Evolutionary conservation across 2,888 invertebrate genomes (phyloP), one percentile per base, ranked within the genome.

Genomic region (Peribatodes rhomboidaria): DNA sequence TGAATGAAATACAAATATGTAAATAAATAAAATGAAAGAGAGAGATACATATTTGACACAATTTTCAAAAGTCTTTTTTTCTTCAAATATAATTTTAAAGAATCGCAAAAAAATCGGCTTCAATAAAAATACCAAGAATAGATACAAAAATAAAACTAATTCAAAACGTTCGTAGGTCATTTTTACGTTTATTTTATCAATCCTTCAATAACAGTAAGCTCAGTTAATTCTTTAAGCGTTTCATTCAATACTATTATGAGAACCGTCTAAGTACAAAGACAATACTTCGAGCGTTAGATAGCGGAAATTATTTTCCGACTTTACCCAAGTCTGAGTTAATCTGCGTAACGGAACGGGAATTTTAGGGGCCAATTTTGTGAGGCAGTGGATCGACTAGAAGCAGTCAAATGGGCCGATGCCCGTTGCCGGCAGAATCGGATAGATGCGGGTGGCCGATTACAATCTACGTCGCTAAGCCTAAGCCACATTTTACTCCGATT

Each of bases 281-380:
- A 60, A 65, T 65, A 67, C 65, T 68, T 68, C 60, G 64, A 69
- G 67, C 67, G 64, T 65, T 57, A 54, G 68, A 66, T 69, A 68
- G 57, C 63, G 63, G 65, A 71, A 69, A 63, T 69, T 73, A 73
- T 73, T 69, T 71, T 67, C 72, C 67, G 69, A 67, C 62, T 68
- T 63, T 65, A 65, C 59, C 59, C 59, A 61, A 73, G 67, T 71
- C 69, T 68, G 47, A 65, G 68, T 71, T 71, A 71, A 73, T 73
- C 73, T 71, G 68, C 68, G 65, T 68, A 65, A 65, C 71, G 67
- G 65, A 69, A 59, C 59, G 62, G 65, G 61, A 68, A 65, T 65
- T 72, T 72, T 71, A 63, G 68, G 68, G 58, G 67, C 54, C 66
- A 68, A 68, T 68, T 70, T 70, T 67, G 68, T 63, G 65, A 53